phyloP scores from a whole-genome alignment of 2,888 invertebrate genomes.

The Smittia aterrima region DNA sequence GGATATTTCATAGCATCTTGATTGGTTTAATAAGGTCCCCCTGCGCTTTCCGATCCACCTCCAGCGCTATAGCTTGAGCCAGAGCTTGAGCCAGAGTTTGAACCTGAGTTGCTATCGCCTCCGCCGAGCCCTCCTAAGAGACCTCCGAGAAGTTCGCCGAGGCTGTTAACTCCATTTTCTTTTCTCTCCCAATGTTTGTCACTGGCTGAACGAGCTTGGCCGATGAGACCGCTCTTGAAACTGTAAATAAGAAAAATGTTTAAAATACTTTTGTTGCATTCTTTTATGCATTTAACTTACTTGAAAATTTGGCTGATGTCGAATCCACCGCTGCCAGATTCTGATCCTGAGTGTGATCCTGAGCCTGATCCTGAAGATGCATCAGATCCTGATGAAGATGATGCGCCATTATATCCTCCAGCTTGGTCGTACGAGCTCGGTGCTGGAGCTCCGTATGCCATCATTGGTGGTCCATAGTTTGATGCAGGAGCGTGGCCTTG shows the following conservation, averaged over 20 bases:
- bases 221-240: not conserved
- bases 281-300: not conserved
- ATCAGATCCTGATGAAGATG: not conserved
- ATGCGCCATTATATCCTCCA: not conserved
- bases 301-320: not conserved
- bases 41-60: not conserved
- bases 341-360: not conserved
- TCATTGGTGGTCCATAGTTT: not conserved
- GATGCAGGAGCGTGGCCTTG: not conserved
- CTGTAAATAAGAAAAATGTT: not conserved
- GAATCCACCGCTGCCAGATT: not conserved
- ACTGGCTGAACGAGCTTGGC: not conserved
- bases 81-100: not conserved
- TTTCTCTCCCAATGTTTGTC: not conserved
- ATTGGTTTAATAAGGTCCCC: no score
- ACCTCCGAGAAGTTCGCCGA: not conserved
- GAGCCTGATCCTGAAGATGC: not conserved
- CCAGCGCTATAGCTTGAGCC: conserved; percentile 1
- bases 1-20: no score
- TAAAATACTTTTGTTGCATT: not conserved
- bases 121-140: not conserved
- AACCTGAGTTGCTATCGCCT: not conserved
- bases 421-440: no score
- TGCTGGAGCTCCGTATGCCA: not conserved
- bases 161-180: not conserved